phyloP scores from a whole-genome alignment of 2,797 vertebrate genomes.

The Ciconia nigra region DNA sequence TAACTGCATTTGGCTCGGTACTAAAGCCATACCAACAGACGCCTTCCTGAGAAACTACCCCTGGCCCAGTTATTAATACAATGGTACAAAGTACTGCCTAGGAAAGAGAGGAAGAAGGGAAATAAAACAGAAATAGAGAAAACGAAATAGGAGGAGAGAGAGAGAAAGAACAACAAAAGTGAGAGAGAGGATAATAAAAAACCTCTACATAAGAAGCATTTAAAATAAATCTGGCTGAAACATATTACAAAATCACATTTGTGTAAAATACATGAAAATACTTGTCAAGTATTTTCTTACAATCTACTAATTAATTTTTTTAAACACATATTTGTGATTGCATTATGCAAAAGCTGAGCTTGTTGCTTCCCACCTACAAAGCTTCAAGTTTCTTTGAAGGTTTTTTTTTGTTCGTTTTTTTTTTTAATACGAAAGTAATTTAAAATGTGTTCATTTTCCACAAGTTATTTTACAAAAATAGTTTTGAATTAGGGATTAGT shows the following conservation, averaged over 20 bases:
- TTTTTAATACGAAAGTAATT: slow-evolving; percentile 75
- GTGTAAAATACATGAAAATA: slow-evolving; percentile 90
- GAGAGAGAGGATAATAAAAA: slow-evolving; percentile 70
- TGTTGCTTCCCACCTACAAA: slow-evolving; percentile 86
- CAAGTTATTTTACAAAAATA: slow-evolving; percentile 83
- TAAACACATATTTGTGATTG: slow-evolving; percentile 85
- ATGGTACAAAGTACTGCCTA: slow-evolving; percentile 79
- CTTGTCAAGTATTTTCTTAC: slow-evolving; percentile 87
- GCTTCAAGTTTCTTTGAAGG: slow-evolving; percentile 89
- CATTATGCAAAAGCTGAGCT: slow-evolving; percentile 89
- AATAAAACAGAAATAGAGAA: slow-evolving; percentile 77
- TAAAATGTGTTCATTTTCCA: slow-evolving; percentile 78
- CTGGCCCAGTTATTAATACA: slow-evolving; percentile 83
- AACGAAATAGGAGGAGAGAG: slow-evolving; percentile 65
- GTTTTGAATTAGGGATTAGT: slow-evolving; percentile 77
- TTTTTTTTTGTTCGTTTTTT: slow-evolving; percentile 50
- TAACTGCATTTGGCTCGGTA: slow-evolving; percentile 65
- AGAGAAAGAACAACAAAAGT: slow-evolving; percentile 71
- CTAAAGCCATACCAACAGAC: slow-evolving; percentile 69
- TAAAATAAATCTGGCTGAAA: slow-evolving; percentile 90
- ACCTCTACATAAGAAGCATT: slow-evolving; percentile 86
- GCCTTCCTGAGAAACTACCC: slow-evolving; percentile 85
- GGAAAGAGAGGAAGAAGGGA: slow-evolving; percentile 78
- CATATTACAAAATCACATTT: slow-evolving; percentile 92
- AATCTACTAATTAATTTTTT: slow-evolving; percentile 81